These are phyloP conservation scores for Dipodomys ordii DNA, from an alignment of 2,113 vertebrate genomes.

Conservation along the genomic window DNA sequence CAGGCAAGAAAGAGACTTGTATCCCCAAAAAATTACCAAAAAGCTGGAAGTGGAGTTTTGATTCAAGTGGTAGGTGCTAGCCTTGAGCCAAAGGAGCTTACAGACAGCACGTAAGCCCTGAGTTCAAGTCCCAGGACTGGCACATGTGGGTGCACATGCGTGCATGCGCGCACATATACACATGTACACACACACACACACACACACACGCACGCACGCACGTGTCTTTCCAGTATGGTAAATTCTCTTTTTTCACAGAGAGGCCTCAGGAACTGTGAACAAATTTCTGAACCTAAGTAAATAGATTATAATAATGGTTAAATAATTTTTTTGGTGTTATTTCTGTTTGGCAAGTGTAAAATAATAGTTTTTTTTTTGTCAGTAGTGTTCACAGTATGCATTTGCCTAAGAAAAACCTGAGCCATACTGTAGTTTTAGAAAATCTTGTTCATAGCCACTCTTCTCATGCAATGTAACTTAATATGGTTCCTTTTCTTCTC, in stretches of 20 bases:
- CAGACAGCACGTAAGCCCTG: not conserved
- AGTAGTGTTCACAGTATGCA: not conserved
- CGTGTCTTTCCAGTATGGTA: not conserved
- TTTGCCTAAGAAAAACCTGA: not conserved
- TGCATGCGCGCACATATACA: no score
- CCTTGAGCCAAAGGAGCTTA: no score
- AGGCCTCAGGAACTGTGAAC: not conserved
- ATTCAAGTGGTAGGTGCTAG: no score
- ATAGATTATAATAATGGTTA: constrained; percentile 12
- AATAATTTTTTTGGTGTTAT: not conserved
- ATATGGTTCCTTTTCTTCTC: constrained; percentile 52
- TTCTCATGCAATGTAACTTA: not conserved
- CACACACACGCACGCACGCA: no score
- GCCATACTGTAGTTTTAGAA: not conserved
- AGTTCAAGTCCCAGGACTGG: not conserved
- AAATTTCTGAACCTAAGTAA: constrained; percentile 33
- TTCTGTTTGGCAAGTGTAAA: not conserved
- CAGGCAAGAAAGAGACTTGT: no score
- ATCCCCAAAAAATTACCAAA: no score
- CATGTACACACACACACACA: no score
- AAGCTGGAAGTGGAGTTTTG: no score
- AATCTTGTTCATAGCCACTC: not conserved
- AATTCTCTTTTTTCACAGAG: not conserved
- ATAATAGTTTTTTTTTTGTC: not conserved
- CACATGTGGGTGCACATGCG: no score